Evolutionary conservation across 2,113 vertebrate species (phyloP).

Genomic region (Lophius piscatorius): DNA sequence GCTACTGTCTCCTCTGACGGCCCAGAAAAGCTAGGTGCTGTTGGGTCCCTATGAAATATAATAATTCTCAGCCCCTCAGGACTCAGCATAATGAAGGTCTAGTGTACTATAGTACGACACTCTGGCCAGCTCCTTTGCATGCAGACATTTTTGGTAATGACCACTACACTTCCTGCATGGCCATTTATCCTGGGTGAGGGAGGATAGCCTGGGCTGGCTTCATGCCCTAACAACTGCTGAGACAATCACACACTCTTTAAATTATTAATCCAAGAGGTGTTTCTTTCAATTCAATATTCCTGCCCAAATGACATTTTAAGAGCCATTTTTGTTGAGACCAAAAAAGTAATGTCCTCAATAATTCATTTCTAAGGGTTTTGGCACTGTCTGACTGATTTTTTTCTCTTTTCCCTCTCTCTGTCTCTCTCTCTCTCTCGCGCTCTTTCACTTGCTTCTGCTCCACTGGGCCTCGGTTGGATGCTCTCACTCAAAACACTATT

Average conservation of each 20-base stretch:
- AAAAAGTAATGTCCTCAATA: slow-evolving; percentile 60
- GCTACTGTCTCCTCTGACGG: background rate
- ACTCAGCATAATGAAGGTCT: slow-evolving; percentile 44
- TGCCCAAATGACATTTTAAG: slow-evolving; percentile 59
- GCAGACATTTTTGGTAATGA: too few species aligned
- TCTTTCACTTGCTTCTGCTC: slow-evolving; percentile 28
- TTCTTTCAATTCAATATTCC: slow-evolving; percentile 61
- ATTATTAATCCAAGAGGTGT: slow-evolving; percentile 58
- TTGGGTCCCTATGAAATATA: slow-evolving; percentile 16
- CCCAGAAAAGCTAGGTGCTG: too few species aligned
- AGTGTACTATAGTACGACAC: slow-evolving; percentile 35
- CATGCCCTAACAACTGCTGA: background rate
- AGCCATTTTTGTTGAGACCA: slow-evolving; percentile 40
- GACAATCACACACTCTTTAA: slow-evolving; percentile 48
- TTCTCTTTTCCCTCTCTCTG: background rate
- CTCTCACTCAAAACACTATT: slow-evolving; percentile 15
- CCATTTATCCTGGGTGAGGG: slow-evolving; percentile 1
- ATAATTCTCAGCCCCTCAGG: slow-evolving; percentile 31
- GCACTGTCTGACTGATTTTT: slow-evolving; percentile 43
- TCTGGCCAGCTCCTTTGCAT: slow-evolving; percentile 45
- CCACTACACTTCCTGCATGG: slow-evolving; percentile 8
- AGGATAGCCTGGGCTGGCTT: background rate
- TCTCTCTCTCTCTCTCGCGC: too few species aligned
- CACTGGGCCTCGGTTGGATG: slow-evolving; percentile 41
- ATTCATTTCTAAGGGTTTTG: slow-evolving; percentile 57